A percentile compares a stretch with the other conserved stretches of the same genome.
Conservation (phyloP, 2,797 vertebrate genomes). For the Gambusia yucatana region DNA sequence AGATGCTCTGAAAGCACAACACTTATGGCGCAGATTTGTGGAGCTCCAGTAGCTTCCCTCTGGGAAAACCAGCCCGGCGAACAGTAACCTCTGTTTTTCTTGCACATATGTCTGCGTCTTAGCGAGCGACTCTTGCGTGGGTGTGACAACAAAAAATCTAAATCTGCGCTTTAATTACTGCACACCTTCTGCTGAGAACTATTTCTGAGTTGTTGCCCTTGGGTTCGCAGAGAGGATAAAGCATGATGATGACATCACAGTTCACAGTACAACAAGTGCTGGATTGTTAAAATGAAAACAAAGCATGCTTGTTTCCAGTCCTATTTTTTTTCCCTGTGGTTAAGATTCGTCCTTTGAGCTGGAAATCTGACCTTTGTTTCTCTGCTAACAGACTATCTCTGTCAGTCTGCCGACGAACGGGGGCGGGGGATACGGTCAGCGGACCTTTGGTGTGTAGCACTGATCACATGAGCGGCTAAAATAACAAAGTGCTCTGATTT, state of each 20-base stretch:
- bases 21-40: slow-evolving; percentile 26
- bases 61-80: not conserved
- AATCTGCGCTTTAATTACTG: slow-evolving; percentile 30
- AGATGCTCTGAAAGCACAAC: slow-evolving; percentile 24
- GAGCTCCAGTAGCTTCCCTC: slow-evolving; percentile 19
- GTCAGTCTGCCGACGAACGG: slow-evolving; percentile 38
- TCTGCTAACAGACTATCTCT: slow-evolving; percentile 74
- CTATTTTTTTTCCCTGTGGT: slow-evolving; percentile 50
- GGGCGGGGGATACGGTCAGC: slow-evolving; percentile 20
- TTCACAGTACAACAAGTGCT: slow-evolving; percentile 59
- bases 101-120: slow-evolving; percentile 41
- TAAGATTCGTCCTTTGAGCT: slow-evolving; percentile 66
- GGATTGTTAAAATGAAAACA: slow-evolving; percentile 71
- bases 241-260: slow-evolving; percentile 71
- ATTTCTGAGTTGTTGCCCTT: slow-evolving; percentile 29
- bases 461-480: slow-evolving; percentile 74
- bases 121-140: not conserved
- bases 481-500: slow-evolving; percentile 69
- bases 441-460: slow-evolving; percentile 58
- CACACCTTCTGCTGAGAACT: slow-evolving; percentile 42
- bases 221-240: slow-evolving; percentile 65
- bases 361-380: slow-evolving; percentile 78
- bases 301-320: slow-evolving; percentile 67
- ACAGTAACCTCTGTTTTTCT: slow-evolving; percentile 8
- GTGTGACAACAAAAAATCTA: slow-evolving; percentile 20